Evolutionary conservation across 2,888 invertebrate species (phyloP).

Genomic region (Drosophila cracens): DNA sequence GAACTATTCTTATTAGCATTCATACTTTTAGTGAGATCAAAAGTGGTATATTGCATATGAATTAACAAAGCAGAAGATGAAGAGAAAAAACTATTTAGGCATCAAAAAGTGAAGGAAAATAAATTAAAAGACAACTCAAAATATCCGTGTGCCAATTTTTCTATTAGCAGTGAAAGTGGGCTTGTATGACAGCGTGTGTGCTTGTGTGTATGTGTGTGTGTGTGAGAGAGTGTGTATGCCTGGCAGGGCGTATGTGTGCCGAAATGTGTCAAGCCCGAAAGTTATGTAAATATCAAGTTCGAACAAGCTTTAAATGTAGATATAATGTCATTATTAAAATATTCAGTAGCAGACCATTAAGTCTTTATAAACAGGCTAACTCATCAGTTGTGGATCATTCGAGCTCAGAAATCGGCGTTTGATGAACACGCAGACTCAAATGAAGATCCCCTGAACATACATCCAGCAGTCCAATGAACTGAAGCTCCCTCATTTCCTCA

Average conservation of each 20-base stretch:
- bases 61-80: constrained; percentile 10
- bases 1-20: not conserved
- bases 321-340: not conserved
- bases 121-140: constrained; percentile 73
- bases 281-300: constrained; percentile 49
- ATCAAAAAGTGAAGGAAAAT: constrained; percentile 69
- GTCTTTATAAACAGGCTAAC: constrained; percentile 60
- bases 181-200: constrained; percentile 1
- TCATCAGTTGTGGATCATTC: constrained; percentile 24
- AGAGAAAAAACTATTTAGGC: not conserved
- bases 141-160: constrained; percentile 73
- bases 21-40: constrained; percentile 41
- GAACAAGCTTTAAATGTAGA: not conserved
- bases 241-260: constrained; percentile 38
- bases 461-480: constrained; percentile 69
- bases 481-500: constrained; percentile 40
- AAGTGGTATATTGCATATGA: constrained; percentile 71
- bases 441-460: constrained; percentile 42
- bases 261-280: constrained; percentile 52
- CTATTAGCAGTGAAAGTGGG: constrained; percentile 36
- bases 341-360: not conserved
- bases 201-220: not conserved
- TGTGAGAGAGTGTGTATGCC: constrained; percentile 20
- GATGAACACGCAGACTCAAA: constrained; percentile 31
- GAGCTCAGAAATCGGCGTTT: constrained; percentile 20